Base-by-base conservation (phyloP, 2,888 invertebrate genomes). In the Phaonia tiefii region DNA sequence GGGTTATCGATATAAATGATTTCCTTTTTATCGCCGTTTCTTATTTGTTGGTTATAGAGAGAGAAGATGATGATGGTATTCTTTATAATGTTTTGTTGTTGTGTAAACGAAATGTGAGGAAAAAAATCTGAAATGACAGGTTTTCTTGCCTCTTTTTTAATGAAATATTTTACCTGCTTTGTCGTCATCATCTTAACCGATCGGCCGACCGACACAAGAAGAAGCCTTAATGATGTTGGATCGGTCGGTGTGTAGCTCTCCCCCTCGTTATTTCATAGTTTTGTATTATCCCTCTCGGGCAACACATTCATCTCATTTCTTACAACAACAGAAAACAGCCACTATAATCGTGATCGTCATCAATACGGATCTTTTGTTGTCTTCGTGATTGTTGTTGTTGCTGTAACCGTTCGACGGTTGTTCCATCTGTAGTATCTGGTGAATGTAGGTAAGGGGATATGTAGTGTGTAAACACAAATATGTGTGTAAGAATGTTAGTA, bases 301-400 rank as follows among this genome's bases (percentile, higher is more conserved):
- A 39, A 37, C 63, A 42, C 42, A 8, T 20, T 17, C 63, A 63
- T 63, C 39, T 54, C 4, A 22, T 8, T 39, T 69, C 42, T 69
- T 69, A 37, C 37, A 42, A 63, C 69, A 69, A 69, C 51, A 54
- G 8, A 42, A 39, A 39, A 46, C 66, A n/a, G 51, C 67, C 20
- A 67, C 37, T 67, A 51, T 69, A 54, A 69, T 69, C 69, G 39
- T 54, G 69, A 69, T 73, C 51, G 42, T 73, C 67, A 67, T 60
- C 31, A 67, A 60, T 73, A 63, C 73, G 44, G 67, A 69, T 60
- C 63, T 71, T 46, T 54, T 65, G 42, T 44, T 65, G 54, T 20
- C 39, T 17, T 51, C 25, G 31, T 66, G 65, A 37, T 60, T 54
- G 17, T 17, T 46, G 39, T 46, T 75, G 49, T 22, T 75, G 75